Evolutionary conservation across 2,113 vertebrate species (phyloP).

Genomic region (Rafetus swinhoei): DNA sequence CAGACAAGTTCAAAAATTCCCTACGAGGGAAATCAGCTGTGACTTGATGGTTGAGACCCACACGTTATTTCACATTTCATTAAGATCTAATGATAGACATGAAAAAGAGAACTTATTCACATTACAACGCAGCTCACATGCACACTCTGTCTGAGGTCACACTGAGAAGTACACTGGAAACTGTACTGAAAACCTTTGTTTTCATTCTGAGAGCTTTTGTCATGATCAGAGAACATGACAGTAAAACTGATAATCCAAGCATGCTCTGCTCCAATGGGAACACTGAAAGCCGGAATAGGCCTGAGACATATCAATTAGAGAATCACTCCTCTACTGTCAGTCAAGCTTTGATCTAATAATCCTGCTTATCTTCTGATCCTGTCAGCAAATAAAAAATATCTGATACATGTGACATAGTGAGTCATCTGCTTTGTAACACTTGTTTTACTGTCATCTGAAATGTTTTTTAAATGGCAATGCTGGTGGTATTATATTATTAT

Average conservation of each 20-base stretch:
- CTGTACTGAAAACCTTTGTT: not conserved
- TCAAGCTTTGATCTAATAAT: not conserved
- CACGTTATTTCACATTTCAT: not conserved
- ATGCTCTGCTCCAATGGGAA: not conserved
- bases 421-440: not conserved
- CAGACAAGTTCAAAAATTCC: not conserved
- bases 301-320: not conserved
- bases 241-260: not conserved
- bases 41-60: not conserved
- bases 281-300: not conserved
- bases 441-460: not conserved
- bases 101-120: not conserved
- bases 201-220: not conserved
- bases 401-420: not conserved
- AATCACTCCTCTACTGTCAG: not conserved
- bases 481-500: not conserved
- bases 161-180: not conserved
- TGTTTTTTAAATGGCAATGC: not conserved
- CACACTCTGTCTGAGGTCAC: not conserved
- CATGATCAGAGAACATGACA: not conserved
- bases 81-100: not conserved
- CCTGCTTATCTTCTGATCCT: not conserved
- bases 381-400: not conserved
- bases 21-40: not conserved
- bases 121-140: not conserved